A percentile compares a stretch with the other conserved stretches of the same genome.
Conservation (phyloP, 2,888 invertebrate genomes). For the Kryphioiulus occultus region DNA sequence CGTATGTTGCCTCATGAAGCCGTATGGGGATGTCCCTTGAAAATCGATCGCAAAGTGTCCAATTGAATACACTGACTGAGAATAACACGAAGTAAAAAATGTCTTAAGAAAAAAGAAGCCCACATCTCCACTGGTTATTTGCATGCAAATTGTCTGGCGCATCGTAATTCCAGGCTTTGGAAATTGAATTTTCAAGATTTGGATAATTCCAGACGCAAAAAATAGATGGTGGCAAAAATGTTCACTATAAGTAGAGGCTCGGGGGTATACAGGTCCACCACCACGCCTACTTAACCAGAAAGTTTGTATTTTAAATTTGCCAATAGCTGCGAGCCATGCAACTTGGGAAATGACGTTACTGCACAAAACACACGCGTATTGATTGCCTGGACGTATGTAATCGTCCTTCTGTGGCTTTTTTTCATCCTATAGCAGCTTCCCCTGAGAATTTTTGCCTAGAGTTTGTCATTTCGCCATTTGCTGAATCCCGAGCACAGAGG, state of each 20-base stretch:
- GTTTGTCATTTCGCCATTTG: slow-evolving; percentile 19
- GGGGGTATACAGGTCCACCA: slow-evolving; percentile 9
- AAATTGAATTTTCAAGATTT: slow-evolving; percentile 30
- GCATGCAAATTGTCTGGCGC: neutral
- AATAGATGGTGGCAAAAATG: neutral
- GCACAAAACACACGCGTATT: neutral
- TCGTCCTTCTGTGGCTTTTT: neutral
- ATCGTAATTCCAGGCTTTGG: slow-evolving; percentile 17
- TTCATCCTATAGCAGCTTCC: neutral
- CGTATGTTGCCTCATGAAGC: neutral
- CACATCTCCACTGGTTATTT: neutral
- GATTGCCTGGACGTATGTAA: slow-evolving; percentile 6
- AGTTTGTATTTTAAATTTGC: slow-evolving; percentile 11
- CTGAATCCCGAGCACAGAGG: neutral
- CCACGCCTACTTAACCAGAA: neutral
- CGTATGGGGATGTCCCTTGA: neutral
- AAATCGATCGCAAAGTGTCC: neutral
- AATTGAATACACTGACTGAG: neutral
- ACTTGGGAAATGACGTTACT: slow-evolving; percentile 26
- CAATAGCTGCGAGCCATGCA: neutral
- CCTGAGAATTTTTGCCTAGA: neutral
- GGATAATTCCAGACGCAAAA: slow-evolving; percentile 14
- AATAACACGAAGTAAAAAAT: neutral
- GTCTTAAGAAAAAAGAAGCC: neutral
- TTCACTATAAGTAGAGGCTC: neutral